These are phyloP conservation scores for Polylopha cassiicola DNA, from an alignment of 2,888 invertebrate species.

Conservation along the genomic window DNA sequence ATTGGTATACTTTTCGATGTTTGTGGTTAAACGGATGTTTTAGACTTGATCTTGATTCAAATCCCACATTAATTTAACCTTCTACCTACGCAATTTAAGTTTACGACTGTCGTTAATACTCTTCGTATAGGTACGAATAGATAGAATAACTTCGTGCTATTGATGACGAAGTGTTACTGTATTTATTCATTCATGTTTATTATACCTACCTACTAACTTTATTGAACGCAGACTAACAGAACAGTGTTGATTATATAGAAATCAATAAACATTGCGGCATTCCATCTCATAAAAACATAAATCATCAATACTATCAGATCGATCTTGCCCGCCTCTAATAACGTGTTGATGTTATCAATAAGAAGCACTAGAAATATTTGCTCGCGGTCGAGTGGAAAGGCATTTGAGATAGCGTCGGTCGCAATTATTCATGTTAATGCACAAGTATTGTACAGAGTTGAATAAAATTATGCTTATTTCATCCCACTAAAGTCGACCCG, in stretches of 20 bases:
- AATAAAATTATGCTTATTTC: constrained; percentile 34
- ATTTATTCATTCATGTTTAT: too few species aligned
- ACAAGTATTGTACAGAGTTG: constrained; percentile 27
- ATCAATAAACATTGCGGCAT: constrained; percentile 11
- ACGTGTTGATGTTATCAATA: constrained; percentile 15
- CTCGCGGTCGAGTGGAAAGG: constrained; percentile 20
- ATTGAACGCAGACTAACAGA: too few species aligned
- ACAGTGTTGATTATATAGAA: neutral
- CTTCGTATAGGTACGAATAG: too few species aligned
- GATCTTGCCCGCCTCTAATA: constrained; percentile 16
- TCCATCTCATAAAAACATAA: constrained; percentile 13
- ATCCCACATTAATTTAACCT: too few species aligned
- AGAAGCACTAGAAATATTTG: constrained; percentile 8
- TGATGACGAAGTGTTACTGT: too few species aligned
- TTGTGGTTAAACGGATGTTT: too few species aligned
- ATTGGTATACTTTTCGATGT: constrained; percentile 1
- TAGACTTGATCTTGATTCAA: too few species aligned
- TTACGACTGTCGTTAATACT: too few species aligned
- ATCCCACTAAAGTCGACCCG: constrained; percentile 39
- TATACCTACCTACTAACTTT: too few species aligned
- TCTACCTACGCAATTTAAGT: neutral
- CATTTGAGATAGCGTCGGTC: constrained; percentile 36
- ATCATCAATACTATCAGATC: constrained; percentile 11
- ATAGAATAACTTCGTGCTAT: too few species aligned
- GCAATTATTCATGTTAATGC: constrained; percentile 28